Conservation (phyloP, 1,140 invertebrate genomes). For the Sycobia sp. region DNA sequence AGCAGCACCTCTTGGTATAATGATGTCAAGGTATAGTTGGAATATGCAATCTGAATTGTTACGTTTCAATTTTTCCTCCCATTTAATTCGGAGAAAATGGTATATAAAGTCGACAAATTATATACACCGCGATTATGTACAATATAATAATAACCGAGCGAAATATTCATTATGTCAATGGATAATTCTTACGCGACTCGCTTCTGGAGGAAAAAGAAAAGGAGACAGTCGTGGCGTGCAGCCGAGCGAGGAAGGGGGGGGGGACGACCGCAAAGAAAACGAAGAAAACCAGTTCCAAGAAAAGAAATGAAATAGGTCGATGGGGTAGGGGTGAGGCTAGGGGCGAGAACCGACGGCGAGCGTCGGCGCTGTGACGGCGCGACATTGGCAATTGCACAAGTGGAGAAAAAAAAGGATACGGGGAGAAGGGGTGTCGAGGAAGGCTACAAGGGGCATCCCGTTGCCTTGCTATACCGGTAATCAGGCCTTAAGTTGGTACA, state of each 20-base stretch:
- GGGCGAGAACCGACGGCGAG: neutral
- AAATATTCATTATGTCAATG: slow-evolving; percentile 7
- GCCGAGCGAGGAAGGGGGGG: neutral
- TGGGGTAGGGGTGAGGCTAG: neutral
- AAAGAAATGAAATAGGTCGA: slow-evolving; percentile 37
- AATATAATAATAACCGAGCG: too few relatives aligned
- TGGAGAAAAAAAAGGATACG: too few relatives aligned
- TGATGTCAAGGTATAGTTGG: too few relatives aligned
- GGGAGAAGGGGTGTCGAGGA: neutral
- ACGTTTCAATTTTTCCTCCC: too few relatives aligned
- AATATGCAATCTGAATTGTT: too few relatives aligned
- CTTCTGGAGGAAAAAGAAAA: neutral
- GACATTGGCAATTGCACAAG: too few relatives aligned
- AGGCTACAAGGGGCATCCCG: neutral
- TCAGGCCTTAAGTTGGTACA: slow-evolving; percentile 27
- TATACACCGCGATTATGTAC: too few relatives aligned
- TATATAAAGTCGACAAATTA: too few relatives aligned
- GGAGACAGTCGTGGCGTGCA: neutral
- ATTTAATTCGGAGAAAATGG: too few relatives aligned
- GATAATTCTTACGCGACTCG: neutral
- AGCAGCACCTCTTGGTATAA: too few relatives aligned
- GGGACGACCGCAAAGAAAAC: slow-evolving; percentile 8
- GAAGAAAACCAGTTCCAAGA: slow-evolving; percentile 39
- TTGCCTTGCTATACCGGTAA: slow-evolving; percentile 26
- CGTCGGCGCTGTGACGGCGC: too few relatives aligned